Evolutionary conservation across 2,113 vertebrate species (phyloP).

Genomic region (Monarcha castaneiventris): DNA sequence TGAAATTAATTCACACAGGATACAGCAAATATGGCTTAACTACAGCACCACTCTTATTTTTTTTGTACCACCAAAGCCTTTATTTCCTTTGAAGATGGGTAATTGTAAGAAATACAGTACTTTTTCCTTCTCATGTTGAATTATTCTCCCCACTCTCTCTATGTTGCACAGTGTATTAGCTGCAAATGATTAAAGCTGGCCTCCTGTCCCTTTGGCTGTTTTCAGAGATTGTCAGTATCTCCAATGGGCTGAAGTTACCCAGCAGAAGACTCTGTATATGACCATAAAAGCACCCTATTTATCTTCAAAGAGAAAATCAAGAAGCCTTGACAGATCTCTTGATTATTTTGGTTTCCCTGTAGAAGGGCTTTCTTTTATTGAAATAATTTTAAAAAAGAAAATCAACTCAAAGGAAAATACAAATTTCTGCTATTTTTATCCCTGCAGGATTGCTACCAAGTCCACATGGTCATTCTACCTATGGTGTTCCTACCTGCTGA

Average conservation of each 20-base stretch:
- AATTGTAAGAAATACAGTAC: conserved; percentile 7
- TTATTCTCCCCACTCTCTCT: background rate
- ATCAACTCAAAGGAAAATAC: background rate
- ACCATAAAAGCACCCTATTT: background rate
- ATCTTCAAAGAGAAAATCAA: conserved; percentile 36
- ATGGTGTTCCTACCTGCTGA: background rate
- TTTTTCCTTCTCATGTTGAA: conserved; percentile 14
- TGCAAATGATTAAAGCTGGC: conserved; percentile 46
- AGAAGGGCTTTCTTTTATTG: background rate
- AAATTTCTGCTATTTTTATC: background rate
- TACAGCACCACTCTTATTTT: background rate
- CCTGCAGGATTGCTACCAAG: background rate
- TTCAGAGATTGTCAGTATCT: background rate
- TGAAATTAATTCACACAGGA: conserved; percentile 35
- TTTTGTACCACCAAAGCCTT: conserved; percentile 20
- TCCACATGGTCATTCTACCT: background rate
- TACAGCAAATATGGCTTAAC: background rate
- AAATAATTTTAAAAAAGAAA: background rate
- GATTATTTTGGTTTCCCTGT: background rate
- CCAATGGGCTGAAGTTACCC: background rate
- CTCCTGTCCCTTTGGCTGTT: conserved; percentile 8
- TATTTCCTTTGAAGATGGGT: conserved; percentile 61
- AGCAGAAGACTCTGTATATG: background rate
- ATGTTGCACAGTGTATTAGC: background rate
- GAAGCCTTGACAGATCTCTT: background rate